Percentiles rank a stretch among this genome's conserved stretches.
These are phyloP conservation scores for Nomia melanderi DNA, from an alignment of 1,140 invertebrate species.

Conservation along the genomic window DNA sequence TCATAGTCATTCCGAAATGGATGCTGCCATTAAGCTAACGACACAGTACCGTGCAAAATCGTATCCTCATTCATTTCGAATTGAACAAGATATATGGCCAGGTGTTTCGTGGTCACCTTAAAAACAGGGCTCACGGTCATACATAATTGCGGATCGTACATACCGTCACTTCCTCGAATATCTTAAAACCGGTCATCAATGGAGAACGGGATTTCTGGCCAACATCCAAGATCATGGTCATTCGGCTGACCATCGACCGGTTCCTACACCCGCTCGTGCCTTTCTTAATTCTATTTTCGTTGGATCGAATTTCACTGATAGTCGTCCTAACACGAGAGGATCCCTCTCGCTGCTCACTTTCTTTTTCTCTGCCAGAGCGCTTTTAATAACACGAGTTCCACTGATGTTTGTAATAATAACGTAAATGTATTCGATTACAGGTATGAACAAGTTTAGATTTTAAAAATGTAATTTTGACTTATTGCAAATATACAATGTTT, in stretches of 20 bases:
- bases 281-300: constrained; percentile 40
- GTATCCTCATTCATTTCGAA: neutral
- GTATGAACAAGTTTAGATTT: too few relatives aligned
- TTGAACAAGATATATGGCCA: neutral
- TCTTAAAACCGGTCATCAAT: constrained; percentile 66
- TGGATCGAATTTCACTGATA: neutral
- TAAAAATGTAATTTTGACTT: too few relatives aligned
- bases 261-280: constrained; percentile 2
- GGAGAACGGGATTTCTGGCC: constrained; percentile 50
- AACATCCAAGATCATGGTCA: constrained; percentile 68
- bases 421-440: too few relatives aligned
- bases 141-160: neutral
- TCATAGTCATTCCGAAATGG: too few relatives aligned
- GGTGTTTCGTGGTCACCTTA: neutral
- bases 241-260: constrained; percentile 40
- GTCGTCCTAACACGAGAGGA: neutral
- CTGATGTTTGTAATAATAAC: too few relatives aligned
- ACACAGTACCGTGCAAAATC: neutral
- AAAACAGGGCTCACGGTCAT: neutral
- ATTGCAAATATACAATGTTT: too few relatives aligned
- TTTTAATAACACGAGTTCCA: too few relatives aligned
- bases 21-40: too few relatives aligned
- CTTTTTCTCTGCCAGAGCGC: neutral
- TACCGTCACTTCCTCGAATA: constrained; percentile 7
- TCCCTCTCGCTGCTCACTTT: neutral